Evolutionary conservation across 2,797 vertebrate genomes (phyloP), one percentile per base, ranked within the genome.

Genomic region (Poliocrania exsul): DNA sequence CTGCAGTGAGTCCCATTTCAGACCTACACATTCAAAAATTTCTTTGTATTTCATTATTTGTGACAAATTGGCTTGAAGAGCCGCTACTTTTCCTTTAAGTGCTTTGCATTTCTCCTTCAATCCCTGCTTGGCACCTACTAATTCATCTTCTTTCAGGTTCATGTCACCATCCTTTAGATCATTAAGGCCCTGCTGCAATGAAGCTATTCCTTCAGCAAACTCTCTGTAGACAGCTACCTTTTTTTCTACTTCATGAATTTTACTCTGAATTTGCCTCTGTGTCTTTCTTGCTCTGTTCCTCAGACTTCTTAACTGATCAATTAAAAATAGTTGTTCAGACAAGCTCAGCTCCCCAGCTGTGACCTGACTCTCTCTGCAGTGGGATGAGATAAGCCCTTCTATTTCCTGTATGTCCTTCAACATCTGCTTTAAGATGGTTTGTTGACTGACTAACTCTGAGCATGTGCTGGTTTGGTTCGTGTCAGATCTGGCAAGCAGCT

Each of bases 381-480:
- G 97, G 44, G 97, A 94, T 69, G 98, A 98, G n/a, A 98, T 97
- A 28, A 98, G 80, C 1, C 90, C 95, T 9, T 97, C 97, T 57
- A 98, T 98, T 85, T 98, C 98, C 81, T 98, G 96, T 9, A 98
- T 44, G 47, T 98, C 98, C 50, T 93, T 85, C 23, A 98, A 95
- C 25, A 96, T 98, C 24, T 98, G 97, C 64, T 97, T 97, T 57
- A 99, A 97, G 88, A 97, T 95, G 49, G 62, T 92, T 25, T 90
- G 82, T 38, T 97, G 97, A 24, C 64, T 82, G 14, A 98, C 96
- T 13, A 98, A 89, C 26, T 99, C 98, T 13, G 95, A 49, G 5
- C 93, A 88, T 0, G 91, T 97, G 79, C 86, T 93, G 65, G 85
- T 19, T 82, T 98, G 95, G 13, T 83, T 80, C 40, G 58, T 16